These are phyloP conservation scores for Spatulosminthurus flaviceps DNA, from an alignment of 2,888 invertebrate genomes.

Conservation along the genomic window DNA sequence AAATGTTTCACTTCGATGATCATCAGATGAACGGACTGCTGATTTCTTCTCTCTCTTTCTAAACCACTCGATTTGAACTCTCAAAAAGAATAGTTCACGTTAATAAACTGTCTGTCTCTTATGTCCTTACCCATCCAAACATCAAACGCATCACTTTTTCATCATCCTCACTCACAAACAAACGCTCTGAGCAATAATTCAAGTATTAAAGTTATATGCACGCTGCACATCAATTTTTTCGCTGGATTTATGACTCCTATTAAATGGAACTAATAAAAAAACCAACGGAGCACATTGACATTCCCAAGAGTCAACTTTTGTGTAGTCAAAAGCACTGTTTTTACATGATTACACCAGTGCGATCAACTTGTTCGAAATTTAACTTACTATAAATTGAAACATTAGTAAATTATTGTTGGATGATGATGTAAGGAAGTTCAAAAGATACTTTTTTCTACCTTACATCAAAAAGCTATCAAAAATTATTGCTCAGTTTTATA, in stretches of 20 bases:
- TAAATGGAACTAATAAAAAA: neutral
- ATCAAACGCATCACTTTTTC: neutral
- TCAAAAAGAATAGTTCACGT: neutral
- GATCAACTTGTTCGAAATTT: too few species aligned
- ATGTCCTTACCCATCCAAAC: neutral
- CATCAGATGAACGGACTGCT: conserved; percentile 12
- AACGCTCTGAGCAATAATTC: neutral
- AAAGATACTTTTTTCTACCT: too few species aligned
- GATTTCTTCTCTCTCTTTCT: neutral
- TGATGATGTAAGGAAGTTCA: too few species aligned
- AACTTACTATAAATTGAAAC: too few species aligned
- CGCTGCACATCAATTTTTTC: neutral
- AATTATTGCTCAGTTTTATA: too few species aligned
- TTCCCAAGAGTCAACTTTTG: too few species aligned
- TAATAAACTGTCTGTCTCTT: neutral
- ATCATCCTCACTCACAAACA: neutral
- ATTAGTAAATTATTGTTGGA: too few species aligned
- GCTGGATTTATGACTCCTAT: neutral
- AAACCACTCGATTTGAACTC: neutral
- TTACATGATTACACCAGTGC: too few species aligned
- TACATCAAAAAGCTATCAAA: too few species aligned
- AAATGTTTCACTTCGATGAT: conserved; percentile 35
- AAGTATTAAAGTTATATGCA: neutral
- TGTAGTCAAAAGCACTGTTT: too few species aligned
- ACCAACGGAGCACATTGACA: neutral